Percentiles rank a stretch among this genome's conserved stretches.
Evolutionary conservation across 2,797 vertebrate species (phyloP).

Genomic region (Tadarida brasiliensis): DNA sequence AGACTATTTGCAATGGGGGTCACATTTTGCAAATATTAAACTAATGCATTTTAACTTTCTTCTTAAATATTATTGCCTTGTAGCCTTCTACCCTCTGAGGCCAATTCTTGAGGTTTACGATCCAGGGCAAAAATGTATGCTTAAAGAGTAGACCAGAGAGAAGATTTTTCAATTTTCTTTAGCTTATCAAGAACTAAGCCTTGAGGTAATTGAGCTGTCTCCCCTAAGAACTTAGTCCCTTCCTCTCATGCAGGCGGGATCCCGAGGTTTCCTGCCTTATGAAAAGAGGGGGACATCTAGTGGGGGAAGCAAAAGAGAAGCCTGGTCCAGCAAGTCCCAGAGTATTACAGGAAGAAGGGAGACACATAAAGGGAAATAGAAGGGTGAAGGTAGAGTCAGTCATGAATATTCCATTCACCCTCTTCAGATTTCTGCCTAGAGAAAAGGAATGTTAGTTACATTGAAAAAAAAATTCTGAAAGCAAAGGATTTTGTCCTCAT

Average conservation of each 20-base stretch:
- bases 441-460: neutral
- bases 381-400: neutral
- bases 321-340: neutral
- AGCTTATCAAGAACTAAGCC: neutral
- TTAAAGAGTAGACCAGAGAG: neutral
- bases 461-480: conserved; percentile 2
- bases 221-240: neutral
- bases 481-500: neutral
- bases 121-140: neutral
- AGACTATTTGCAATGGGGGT: neutral
- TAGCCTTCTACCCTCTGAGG: neutral
- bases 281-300: neutral
- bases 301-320: neutral
- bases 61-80: neutral
- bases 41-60: neutral
- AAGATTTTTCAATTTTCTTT: conserved; percentile 6
- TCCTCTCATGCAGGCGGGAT: neutral
- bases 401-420: neutral
- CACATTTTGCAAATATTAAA: neutral
- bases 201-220: neutral
- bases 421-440: neutral
- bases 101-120: neutral
- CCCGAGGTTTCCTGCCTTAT: neutral
- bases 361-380: neutral
- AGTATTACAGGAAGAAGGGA: neutral